Base-by-base conservation (phyloP, 2,888 invertebrate genomes). In the Dryadula phaetusa region DNA sequence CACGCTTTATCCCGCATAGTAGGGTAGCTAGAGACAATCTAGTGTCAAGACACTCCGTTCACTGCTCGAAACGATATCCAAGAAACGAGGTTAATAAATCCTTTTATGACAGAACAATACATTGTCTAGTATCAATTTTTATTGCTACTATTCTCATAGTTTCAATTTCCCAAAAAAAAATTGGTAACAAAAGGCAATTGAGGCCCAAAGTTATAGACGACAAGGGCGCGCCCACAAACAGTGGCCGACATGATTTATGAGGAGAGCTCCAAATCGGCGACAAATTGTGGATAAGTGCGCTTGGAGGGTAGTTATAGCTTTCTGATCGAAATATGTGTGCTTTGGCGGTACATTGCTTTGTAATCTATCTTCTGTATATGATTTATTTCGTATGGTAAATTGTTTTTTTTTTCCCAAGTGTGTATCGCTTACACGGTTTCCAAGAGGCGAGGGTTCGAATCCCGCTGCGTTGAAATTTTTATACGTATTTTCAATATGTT, bases 211-310 rank as follows among this genome's bases (percentile, higher is more conserved):
- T 62, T 54, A 61, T 44, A 47, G 62, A 42, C 22, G 66, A 52
- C 64, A 52, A 14, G 66, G 64, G 69, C 32, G 70, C 70, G 69
- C 64, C 66, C 49, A 22, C 67, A 67, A 70, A 70, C 70, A 67
- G 44, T 32, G 53, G 16, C 63, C 66, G 66, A 70, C 69, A 69
- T 70, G 69, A 72, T 70, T 72, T 69, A 70, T 69, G 63, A 66
- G 37, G 40, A 42, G 46, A 42, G 40, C 65, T 64, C 52, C 34
- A 67, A 64, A 67, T 67, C 37, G 67, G 49, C 67, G 70, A 70
- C 67, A 68, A 70, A 68, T 70, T 70, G 67, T 70, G 61, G 63
- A 47, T 46, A 54, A 63, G 61, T 61, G 58, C 42, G 56, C 56
- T 20, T 42, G 28, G 25, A 58, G 61, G 67, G 56, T 46, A 56